Evolutionary conservation across 2,888 invertebrate genomes (phyloP).

Genomic region (Plebejus anna): DNA sequence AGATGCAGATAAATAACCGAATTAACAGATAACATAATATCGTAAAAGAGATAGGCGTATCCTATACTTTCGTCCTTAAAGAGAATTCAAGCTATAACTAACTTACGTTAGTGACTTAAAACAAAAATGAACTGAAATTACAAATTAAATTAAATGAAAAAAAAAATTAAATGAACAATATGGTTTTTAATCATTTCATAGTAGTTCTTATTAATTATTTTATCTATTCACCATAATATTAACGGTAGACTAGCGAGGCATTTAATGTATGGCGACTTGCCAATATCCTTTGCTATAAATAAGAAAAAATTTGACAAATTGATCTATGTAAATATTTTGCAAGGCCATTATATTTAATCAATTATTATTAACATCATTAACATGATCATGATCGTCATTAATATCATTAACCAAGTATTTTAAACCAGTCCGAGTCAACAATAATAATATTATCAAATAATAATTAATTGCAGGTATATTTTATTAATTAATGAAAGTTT

Average conservation of each 20-base stretch:
- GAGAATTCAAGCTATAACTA: not conserved
- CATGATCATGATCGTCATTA: too few relatives aligned
- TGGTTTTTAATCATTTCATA: too few relatives aligned
- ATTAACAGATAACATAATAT: too few relatives aligned
- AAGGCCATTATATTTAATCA: not conserved
- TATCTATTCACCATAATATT: too few relatives aligned
- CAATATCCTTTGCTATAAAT: not conserved
- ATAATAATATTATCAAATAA: not conserved
- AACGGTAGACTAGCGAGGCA: too few relatives aligned
- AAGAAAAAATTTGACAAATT: too few relatives aligned
- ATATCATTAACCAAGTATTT: not conserved
- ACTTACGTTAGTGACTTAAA: not conserved
- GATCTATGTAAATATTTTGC: not conserved
- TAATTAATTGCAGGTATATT: not conserved
- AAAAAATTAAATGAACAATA: too few relatives aligned
- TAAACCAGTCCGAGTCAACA: not conserved
- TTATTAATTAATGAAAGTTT: conserved; percentile 1
- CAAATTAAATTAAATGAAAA: too few relatives aligned
- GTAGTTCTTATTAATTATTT: too few relatives aligned
- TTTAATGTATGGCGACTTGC: not conserved
- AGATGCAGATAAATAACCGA: not conserved
- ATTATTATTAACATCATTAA: not conserved
- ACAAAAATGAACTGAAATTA: too few relatives aligned
- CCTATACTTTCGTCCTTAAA: not conserved
- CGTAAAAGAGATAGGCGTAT: too few relatives aligned